phyloP scores from a whole-genome alignment of 2,888 invertebrate species.

The Halictus quadricinctus region DNA sequence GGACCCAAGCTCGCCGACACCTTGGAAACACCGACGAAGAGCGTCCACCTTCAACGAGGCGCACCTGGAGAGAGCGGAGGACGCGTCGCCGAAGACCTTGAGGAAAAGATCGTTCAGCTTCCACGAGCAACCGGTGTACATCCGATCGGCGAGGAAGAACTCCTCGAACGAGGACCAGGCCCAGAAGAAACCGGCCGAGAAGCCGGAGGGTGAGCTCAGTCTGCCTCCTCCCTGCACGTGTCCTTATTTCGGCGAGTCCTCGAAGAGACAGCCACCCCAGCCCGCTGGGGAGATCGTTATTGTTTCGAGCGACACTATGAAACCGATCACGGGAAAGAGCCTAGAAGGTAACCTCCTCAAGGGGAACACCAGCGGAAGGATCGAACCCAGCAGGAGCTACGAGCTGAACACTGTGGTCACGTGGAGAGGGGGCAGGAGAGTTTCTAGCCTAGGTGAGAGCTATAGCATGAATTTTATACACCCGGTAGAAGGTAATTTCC shows the following conservation, averaged over 20 bases:
- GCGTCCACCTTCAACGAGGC: conserved; percentile 84
- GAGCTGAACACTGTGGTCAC: conserved; percentile 85
- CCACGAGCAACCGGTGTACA: conserved; percentile 80
- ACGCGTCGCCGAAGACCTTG: conserved; percentile 79
- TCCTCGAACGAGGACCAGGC: conserved; percentile 56
- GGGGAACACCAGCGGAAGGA: conserved; percentile 78
- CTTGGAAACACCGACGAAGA: conserved; percentile 78
- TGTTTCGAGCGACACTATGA: conserved; percentile 84
- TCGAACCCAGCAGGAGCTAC: conserved; percentile 82
- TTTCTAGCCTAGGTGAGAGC: conserved; percentile 89
- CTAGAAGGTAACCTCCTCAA: conserved; percentile 54
- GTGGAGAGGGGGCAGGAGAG: conserved; percentile 87
- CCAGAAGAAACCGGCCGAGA: conserved; percentile 29
- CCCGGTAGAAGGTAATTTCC: no score
- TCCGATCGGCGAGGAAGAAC: conserved; percentile 54
- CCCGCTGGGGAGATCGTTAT: conserved; percentile 84
- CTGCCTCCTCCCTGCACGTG: conserved; percentile 91
- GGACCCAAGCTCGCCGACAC: conserved; percentile 62
- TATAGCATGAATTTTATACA: not conserved
- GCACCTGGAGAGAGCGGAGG: conserved; percentile 79
- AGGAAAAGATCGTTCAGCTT: conserved; percentile 83
- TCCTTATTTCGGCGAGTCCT: conserved; percentile 90
- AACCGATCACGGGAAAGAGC: conserved; percentile 68
- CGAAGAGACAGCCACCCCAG: conserved; percentile 83
- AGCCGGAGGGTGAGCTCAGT: conserved; percentile 36